These are phyloP conservation scores for Aleiodes sp. DNA, from an alignment of 1,140 invertebrate species.

Conservation along the genomic window DNA sequence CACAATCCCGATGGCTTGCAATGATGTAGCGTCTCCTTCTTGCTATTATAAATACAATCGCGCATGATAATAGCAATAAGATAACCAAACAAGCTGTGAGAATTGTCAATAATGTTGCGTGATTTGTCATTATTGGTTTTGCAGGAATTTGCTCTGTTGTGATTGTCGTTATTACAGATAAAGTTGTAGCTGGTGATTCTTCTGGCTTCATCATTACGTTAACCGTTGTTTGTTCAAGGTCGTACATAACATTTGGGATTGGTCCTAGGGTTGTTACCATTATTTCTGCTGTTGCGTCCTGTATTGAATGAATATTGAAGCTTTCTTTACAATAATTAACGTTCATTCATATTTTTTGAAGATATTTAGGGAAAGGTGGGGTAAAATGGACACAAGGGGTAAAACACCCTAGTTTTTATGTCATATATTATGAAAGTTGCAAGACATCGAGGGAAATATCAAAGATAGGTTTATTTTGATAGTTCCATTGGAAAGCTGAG, in stretches of 20 bases:
- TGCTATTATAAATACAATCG: constrained; percentile 45
- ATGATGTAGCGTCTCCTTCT: constrained; percentile 44
- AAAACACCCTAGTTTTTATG: too few relatives aligned
- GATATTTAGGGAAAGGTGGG: background rate
- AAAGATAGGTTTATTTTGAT: too few relatives aligned
- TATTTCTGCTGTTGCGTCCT: constrained; percentile 47
- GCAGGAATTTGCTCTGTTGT: background rate
- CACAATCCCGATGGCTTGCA: constrained; percentile 47
- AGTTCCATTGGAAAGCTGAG: too few relatives aligned
- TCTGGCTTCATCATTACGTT: constrained; percentile 4
- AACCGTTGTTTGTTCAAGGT: constrained; percentile 39
- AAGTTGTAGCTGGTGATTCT: background rate
- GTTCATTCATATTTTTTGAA: background rate
- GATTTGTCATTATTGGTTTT: background rate
- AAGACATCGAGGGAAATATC: too few relatives aligned
- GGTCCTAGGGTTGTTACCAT: constrained; percentile 50
- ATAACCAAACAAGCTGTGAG: constrained; percentile 41
- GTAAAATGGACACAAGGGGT: too few relatives aligned
- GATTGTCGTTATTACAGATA: constrained; percentile 14
- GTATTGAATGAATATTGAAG: background rate
- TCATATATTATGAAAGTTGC: too few relatives aligned
- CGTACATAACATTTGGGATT: constrained; percentile 47
- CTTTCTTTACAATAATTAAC: background rate
- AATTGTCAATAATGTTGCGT: constrained; percentile 37
- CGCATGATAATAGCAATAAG: constrained; percentile 52